Base-by-base conservation (phyloP, 2,113 vertebrate genomes). In the Dipodomys ordii region DNA sequence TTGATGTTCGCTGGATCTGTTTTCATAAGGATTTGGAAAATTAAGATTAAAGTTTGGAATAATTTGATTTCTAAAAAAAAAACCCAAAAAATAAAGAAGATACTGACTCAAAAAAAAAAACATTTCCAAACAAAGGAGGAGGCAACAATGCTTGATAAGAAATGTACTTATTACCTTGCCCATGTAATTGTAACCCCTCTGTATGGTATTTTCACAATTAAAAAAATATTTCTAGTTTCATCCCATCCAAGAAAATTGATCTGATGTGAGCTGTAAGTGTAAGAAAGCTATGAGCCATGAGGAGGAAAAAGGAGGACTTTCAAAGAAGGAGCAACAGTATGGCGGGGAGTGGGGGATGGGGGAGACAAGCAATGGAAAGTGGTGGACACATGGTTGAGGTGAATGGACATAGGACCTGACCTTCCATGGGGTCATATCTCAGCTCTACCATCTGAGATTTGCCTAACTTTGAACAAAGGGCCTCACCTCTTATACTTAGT, bases 21-120 rank as follows among this genome's bases (percentile, higher is more conserved):
- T 92, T 88, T 81, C 20, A 74, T 65, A 90, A 53, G 19, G 8
- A 73, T 65, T 30, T 67, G 67, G 71, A 69, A 93, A 79, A 71
- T 71, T 71, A 16, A 71, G 68, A n/a, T 30, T n/a, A n/a, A 22
- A 32, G 35, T 86, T 35, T 60, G 46, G 49, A 12, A 49, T 49
- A 49, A 9, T 12, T 49, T 49, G 8, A 49, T 49, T 49, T 49
- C 49, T 49, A 11, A 11, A 49, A 49, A 49, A 49, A 39, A 39
- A 6, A 39, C 4, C 3, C 0, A 39, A 39, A 39, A 39, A 39
- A 6, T 39, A 39, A 39, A 39, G 20, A 73, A 73, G 35, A 73
- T 73, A 20, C 30, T 73, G 20, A 73, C 23, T 73, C 72, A 73
- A 73, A 73, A 39, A 57, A 39, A 57, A 39, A 39, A 6, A 5